Evolutionary conservation across 2,888 invertebrate species (phyloP), one percentile per base, ranked within the genome.

Genomic region (Pharmacophagus antenor): DNA sequence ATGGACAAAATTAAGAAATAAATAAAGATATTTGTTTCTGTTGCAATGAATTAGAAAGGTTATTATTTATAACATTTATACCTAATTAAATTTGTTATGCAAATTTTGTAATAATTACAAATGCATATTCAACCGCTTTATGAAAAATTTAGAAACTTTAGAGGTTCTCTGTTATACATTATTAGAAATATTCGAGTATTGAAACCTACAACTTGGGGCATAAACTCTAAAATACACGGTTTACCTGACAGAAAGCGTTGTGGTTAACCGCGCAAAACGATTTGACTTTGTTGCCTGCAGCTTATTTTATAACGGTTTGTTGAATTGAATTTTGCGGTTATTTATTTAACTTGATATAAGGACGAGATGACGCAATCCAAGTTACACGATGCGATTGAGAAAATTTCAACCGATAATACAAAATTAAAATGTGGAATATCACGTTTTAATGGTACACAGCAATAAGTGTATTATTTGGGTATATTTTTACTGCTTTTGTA

Each of bases 301-400:
- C 82, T 86, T 85, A 88, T 89, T 88, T 85, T 86, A 85, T 89
- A 89, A 89, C 90, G 88, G 90, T 83, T 77, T 81, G 85, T 82
- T 77, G 82, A 87, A 90, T 89, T 89, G 90, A 90, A 89, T 88
- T 89, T 78, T 89, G 90, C 84, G 90, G 90, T 90, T 88, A 85
- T 88, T 88, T 89, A 88, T 89, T 85, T 87, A 84, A 82, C 82
- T 84, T 66, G 72, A 76, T 71, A 77, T 79, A 76, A 80, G 76
- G 75, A 71, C 70, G 72, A 72, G 71, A 70, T 70, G 73, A 70
- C 61, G 58, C 62, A 64, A 61, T 63, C 62, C 63, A 60, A 62
- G 68, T 64, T 62, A 58, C 56, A 63, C 47, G 23, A 52, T 51
- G 23, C 58, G 31, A 46, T 15, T 17, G 42, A 27, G 51, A 55